A percentile compares a stretch with the other conserved stretches of the same genome.
Evolutionary conservation across 2,113 vertebrate genomes (phyloP).

Genomic region (Zapornia atra): DNA sequence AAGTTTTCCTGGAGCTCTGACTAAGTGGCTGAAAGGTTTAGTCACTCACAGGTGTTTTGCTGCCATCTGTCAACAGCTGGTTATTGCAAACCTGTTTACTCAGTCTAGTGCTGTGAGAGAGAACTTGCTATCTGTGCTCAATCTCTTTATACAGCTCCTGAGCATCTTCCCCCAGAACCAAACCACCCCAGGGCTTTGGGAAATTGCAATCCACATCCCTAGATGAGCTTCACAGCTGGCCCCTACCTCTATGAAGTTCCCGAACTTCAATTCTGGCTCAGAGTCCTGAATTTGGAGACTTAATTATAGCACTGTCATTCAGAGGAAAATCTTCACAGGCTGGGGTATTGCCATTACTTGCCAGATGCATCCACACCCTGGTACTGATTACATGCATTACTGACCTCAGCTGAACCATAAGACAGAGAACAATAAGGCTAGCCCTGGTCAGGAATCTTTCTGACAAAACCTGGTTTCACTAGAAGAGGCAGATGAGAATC

Average conservation of each 20-base stretch:
- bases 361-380: conserved; percentile 64
- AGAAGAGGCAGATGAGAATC: neutral
- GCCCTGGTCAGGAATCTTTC: conserved; percentile 56
- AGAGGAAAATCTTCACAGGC: conserved; percentile 59
- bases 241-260: conserved; percentile 36
- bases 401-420: conserved; percentile 68
- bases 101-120: conserved; percentile 23
- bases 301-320: conserved; percentile 69
- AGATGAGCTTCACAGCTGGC: conserved; percentile 57
- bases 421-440: conserved; percentile 23
- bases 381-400: conserved; percentile 60
- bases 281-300: conserved; percentile 56
- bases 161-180: conserved; percentile 31
- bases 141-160: conserved; percentile 46
- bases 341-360: conserved; percentile 62
- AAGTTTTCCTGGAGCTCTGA: conserved; percentile 59
- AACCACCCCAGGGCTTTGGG: neutral
- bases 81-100: conserved; percentile 67
- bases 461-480: conserved; percentile 40
- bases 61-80: conserved; percentile 73
- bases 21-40: conserved; percentile 66
- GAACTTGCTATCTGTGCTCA: conserved; percentile 39
- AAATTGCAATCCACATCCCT: conserved; percentile 47
- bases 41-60: conserved; percentile 69
- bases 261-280: conserved; percentile 48